Percentiles rank a stretch among this genome's conserved stretches.
phyloP scores from a whole-genome alignment of 92 coral and sea anemone species.

The Muricea muricata region DNA sequence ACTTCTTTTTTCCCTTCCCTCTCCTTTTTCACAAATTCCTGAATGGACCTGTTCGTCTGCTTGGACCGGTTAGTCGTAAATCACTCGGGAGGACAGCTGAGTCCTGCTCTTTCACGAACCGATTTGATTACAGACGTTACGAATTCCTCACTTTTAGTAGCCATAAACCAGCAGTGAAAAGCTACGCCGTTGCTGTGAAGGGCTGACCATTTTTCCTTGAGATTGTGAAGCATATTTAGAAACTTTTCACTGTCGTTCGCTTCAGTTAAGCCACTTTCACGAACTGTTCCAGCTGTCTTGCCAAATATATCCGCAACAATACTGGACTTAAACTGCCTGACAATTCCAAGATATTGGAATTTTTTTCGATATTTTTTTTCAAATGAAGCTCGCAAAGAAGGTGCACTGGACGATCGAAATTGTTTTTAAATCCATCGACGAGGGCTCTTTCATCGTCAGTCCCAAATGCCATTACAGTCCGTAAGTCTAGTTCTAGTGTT shows the following conservation, averaged over 20 bases:
- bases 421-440: slow-evolving; percentile 32
- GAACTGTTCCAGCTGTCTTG: slow-evolving; percentile 8
- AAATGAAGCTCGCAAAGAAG: slow-evolving; percentile 24
- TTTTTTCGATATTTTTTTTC: slow-evolving; percentile 31
- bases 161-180: slow-evolving; percentile 20
- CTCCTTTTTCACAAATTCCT: slow-evolving; percentile 39
- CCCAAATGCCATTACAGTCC: background rate
- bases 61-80: slow-evolving; percentile 65
- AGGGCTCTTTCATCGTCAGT: slow-evolving; percentile 18
- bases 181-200: slow-evolving; percentile 23
- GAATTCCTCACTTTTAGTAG: slow-evolving; percentile 16
- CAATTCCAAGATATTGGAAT: slow-evolving; percentile 12
- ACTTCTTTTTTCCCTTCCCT: background rate
- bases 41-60: slow-evolving; percentile 41
- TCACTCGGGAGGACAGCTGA: slow-evolving; percentile 56
- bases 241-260: background rate
- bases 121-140: slow-evolving; percentile 47
- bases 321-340: background rate
- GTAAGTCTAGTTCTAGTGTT: background rate
- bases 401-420: slow-evolving; percentile 30
- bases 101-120: slow-evolving; percentile 64
- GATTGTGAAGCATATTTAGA: background rate
- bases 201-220: slow-evolving; percentile 41
- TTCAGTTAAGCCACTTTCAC: slow-evolving; percentile 39
- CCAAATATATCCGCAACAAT: slow-evolving; percentile 33